Evolutionary conservation across 2,113 vertebrate genomes (phyloP).

Genomic region (Tyrannus savana): DNA sequence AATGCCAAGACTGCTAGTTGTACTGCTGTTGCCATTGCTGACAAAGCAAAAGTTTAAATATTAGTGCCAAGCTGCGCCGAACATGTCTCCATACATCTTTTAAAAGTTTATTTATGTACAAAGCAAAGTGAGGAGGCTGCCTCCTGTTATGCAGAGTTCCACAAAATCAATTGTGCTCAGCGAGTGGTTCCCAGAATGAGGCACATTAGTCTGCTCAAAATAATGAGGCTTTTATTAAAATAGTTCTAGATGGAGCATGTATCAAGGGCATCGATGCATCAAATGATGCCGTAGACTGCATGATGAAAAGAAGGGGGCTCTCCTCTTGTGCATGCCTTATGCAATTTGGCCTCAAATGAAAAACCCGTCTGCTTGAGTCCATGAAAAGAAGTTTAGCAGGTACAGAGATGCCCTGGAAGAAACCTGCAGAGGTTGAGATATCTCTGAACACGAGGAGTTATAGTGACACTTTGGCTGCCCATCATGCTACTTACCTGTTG

Average conservation of each 20-base stretch:
- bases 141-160: background rate
- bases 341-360: background rate
- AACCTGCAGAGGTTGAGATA: background rate
- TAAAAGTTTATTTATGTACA: background rate
- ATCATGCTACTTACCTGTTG: background rate
- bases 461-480: background rate
- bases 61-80: slow-evolving; percentile 72
- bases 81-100: slow-evolving; percentile 25
- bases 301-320: background rate
- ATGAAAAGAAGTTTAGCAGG: background rate
- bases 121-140: background rate
- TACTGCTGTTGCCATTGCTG: slow-evolving; percentile 95
- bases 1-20: slow-evolving; percentile 90
- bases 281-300: background rate
- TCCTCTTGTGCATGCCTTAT: background rate
- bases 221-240: background rate
- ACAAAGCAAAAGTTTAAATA: slow-evolving; percentile 81
- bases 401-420: background rate
- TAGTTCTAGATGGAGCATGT: background rate
- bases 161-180: background rate
- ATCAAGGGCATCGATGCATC: background rate
- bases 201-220: background rate
- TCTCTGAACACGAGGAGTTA: background rate
- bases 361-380: background rate
- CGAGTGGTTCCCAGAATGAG: slow-evolving; percentile 4